phyloP scores from a whole-genome alignment of 2,797 vertebrate genomes.

The Sebastes matsubarae region DNA sequence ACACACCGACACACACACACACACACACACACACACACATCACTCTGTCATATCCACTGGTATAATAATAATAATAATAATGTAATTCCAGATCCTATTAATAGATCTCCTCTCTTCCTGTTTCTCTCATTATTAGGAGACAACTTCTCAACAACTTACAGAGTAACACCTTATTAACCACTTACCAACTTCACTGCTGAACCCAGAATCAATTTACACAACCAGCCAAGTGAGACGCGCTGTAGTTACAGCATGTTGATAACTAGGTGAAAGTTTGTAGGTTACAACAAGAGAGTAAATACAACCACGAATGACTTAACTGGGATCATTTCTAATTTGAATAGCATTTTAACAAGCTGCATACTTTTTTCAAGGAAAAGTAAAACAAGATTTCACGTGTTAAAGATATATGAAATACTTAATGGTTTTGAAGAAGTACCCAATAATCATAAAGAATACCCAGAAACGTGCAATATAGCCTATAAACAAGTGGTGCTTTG shows the following conservation, averaged over 20 bases:
- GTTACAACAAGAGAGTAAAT: neutral
- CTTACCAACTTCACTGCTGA: neutral
- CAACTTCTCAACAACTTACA: constrained; percentile 40
- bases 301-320: neutral
- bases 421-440: neutral
- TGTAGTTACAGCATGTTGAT: neutral
- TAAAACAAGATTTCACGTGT: neutral
- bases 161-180: constrained; percentile 43
- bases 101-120: constrained; percentile 14
- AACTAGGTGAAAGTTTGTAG: neutral
- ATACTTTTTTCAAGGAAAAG: neutral
- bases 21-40: neutral
- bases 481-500: neutral
- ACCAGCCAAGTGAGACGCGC: neutral
- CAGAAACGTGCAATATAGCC: neutral
- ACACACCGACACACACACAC: neutral
- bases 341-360: neutral
- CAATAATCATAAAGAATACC: neutral
- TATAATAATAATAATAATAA: constrained; percentile 4
- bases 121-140: constrained; percentile 35
- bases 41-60: constrained; percentile 17
- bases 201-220: neutral
- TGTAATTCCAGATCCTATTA: constrained; percentile 43
- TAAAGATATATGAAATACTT: neutral
- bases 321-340: neutral